Base-by-base conservation (phyloP, 2,797 vertebrate species). In the Danionella dracula region DNA sequence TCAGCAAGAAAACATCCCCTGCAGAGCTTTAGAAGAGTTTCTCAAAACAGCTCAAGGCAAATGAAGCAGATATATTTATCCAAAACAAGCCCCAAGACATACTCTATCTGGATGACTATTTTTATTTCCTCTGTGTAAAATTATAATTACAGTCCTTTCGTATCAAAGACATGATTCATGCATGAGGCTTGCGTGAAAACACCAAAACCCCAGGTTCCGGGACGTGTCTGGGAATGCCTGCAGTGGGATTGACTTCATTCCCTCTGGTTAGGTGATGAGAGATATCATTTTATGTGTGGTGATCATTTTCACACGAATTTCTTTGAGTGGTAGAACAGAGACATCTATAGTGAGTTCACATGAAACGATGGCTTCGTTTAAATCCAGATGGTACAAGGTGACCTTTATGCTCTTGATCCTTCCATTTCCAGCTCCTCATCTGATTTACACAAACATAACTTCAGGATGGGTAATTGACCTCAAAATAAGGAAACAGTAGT, bases 141-240 rank as follows among this genome's bases (percentile, higher is more conserved):
- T 27, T 27, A 27, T 70, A 59, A 77, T 70, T 70, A 76, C 57
- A 78, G 66, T 46, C 40, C 41, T 62, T 61, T 69, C 81, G 79
- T 81, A 78, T 70, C 45, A 62, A 57, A 70, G 67, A 42, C 54
- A 76, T 79, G 75, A 78, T 76, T 84, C 77, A 72, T 48, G 12
- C 55, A 66, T 68, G 54, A 15, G 32, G 34, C 23, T 75, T 67
- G 38, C 54, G 65, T 66, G 63, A 84, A 63, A 84, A 83, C 80
- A 78, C 82, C 79, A 82, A 72, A 66, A 76, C 37, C 48, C 81
- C 76, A 74, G 79, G 76, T 82, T 81, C 77, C 58, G 51, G 79
- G 51, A 34, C 59, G 12, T 72, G 85, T 87, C 85, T 86, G 82
- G 84, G 82, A 87, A 84, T 84, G 84, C 79, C 81, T 37, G 72